Evolutionary conservation across 2,888 invertebrate species (phyloP), one percentile per base, ranked within the genome.

Genomic region (Formica aserva): DNA sequence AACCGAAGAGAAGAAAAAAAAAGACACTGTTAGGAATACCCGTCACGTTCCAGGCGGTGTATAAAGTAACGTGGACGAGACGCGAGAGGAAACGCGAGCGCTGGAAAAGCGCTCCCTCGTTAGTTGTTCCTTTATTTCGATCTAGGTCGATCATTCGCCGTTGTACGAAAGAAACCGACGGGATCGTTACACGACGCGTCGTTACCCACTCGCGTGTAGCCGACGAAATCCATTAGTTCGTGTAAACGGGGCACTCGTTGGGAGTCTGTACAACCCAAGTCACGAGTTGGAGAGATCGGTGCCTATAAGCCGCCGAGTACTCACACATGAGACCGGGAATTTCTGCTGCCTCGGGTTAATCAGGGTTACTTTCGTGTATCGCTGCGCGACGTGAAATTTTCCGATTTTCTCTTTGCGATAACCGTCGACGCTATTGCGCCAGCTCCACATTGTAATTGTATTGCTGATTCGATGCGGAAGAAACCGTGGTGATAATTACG

Each of bases 41-140:
- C 88, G 88, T 89, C 90, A 90, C 90, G 89, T 89, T 83, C 77
- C 62, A 72, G 67, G 77, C 82, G 72, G 83, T 85, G 89, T 88
- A 88, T 90, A 90, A 90, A 88, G 88, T 84, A 86, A 84, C 81
- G 72, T 84, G 83, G 80, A 63, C 77, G 82, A 77, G 86, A 82
- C 35, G 48, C 48, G 83, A 86, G 85, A 89, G 84, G 85, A 88
- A 89, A 89, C 55, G 83, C 80, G 85, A 72, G 80, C 18, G n/a
- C n/a, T n/a, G 86, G 87, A 83, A 90, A 85, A 87, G 83, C 86
- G 71, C 80, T 76, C 82, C 82, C 90, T 90, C 90, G 87, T 90
- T 90, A 90, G 89, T 84, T 75, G 89, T 69, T 82, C 87, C 87
- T 89, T 89, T 90, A 90, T 90, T 90, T 88, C 89, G 89, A 89